These are phyloP conservation scores for Acanthiza pusilla DNA, from an alignment of 2,797 vertebrate species.

Conservation along the genomic window DNA sequence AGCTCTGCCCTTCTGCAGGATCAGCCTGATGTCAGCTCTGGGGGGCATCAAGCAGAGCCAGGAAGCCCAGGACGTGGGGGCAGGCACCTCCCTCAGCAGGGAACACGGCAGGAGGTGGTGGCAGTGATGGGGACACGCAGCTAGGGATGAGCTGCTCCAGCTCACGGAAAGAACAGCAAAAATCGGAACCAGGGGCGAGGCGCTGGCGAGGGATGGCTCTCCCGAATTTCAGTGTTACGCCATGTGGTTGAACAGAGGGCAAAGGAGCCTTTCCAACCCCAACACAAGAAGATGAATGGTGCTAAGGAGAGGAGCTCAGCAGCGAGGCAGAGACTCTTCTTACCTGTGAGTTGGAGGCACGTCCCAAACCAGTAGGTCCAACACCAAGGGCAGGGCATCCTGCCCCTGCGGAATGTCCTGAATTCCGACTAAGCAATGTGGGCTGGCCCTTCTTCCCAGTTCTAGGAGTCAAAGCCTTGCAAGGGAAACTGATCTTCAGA, in stretches of 20 bases:
- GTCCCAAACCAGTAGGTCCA: conserved; percentile 54
- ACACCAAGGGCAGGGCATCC: conserved; percentile 40
- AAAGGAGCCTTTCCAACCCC: conserved; percentile 24
- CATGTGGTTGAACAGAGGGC: not conserved
- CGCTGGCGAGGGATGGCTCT: not conserved
- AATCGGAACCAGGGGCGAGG: not conserved
- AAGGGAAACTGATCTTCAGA: conserved; percentile 60
- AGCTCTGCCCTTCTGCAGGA: not conserved
- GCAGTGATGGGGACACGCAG: not conserved
- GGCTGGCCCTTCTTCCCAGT: conserved; percentile 47
- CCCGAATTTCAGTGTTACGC: not conserved
- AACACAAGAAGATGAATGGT: not conserved
- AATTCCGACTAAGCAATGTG: conserved; percentile 49
- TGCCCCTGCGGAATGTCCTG: conserved; percentile 42
- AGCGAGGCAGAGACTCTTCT: conserved; percentile 23
- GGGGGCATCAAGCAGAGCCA: not conserved
- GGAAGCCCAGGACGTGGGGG: not conserved
- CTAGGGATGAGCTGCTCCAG: not conserved
- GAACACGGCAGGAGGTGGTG: not conserved
- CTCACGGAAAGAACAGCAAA: not conserved
- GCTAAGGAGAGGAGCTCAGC: conserved; percentile 38
- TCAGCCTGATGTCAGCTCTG: not conserved
- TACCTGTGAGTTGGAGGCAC: conserved; percentile 46
- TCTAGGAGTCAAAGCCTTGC: conserved; percentile 63
- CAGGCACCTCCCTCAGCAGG: not conserved